Conservation (phyloP, 2,888 invertebrate species). For the Andrena hattorfiana region DNA sequence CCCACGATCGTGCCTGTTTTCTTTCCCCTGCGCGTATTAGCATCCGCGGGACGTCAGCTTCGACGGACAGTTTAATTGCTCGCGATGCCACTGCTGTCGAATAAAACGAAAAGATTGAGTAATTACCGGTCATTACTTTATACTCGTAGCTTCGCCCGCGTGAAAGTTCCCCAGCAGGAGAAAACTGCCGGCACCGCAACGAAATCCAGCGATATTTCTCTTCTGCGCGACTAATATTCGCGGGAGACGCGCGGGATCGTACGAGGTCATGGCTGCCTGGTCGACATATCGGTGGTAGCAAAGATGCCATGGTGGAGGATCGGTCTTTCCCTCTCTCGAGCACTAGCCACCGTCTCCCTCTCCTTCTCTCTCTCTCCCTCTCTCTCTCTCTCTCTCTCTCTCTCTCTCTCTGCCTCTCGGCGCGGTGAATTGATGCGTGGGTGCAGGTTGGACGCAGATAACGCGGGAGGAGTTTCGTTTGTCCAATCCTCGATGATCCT, state of each 20-base stretch:
- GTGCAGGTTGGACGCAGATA: constrained; percentile 82
- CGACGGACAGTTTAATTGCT: constrained; percentile 24
- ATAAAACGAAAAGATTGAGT: neutral
- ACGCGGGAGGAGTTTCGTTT: constrained; percentile 83
- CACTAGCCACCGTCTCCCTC: neutral
- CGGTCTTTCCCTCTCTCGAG: constrained; percentile 46
- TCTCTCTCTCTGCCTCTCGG: constrained; percentile 36
- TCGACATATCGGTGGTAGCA: constrained; percentile 36
- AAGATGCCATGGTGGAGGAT: constrained; percentile 59
- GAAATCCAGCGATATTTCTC: constrained; percentile 9
- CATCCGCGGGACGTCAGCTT: constrained; percentile 5
- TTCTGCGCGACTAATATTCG: constrained; percentile 49
- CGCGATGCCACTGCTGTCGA: neutral
- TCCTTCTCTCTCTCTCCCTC: constrained; percentile 22
- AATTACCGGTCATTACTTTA: neutral
- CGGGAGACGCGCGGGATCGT: constrained; percentile 31
- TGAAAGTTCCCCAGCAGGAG: neutral
- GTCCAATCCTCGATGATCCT: constrained; percentile 82
- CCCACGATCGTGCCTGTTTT: neutral
- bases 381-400: constrained; percentile 40
- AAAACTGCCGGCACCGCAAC: neutral
- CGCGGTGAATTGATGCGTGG: constrained; percentile 80
- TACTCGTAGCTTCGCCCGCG: neutral
- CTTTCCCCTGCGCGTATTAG: neutral
- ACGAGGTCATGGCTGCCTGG: constrained; percentile 71